Conservation (phyloP, 1,140 invertebrate species). For the Leptonema lineaticorne region DNA sequence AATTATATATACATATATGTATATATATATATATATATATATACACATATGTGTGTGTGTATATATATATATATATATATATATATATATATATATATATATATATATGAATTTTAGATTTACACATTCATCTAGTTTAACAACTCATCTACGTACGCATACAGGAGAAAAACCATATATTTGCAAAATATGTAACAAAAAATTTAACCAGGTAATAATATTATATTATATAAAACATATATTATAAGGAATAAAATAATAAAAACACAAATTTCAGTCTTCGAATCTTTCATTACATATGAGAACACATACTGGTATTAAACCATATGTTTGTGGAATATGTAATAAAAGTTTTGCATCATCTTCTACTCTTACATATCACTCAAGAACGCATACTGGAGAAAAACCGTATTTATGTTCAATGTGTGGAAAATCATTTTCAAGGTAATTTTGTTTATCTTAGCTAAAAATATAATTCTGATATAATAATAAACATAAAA, state of each 20-base stretch:
- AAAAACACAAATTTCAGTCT: slow-evolving; percentile 20
- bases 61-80: no score
- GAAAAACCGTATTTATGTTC: slow-evolving; percentile 29
- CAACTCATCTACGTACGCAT: slow-evolving; percentile 34
- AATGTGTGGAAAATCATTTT: slow-evolving; percentile 34
- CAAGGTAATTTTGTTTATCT: slow-evolving; percentile 26
- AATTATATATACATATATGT: slow-evolving; percentile 4
- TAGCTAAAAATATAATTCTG: neutral
- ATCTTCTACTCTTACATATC: slow-evolving; percentile 32
- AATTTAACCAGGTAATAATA: slow-evolving; percentile 10
- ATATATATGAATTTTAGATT: slow-evolving; percentile 25
- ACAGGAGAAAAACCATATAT: slow-evolving; percentile 34
- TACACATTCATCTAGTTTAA: slow-evolving; percentile 32
- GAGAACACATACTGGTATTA: slow-evolving; percentile 35
- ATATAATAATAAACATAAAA: neutral
- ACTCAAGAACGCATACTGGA: slow-evolving; percentile 26
- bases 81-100: no score
- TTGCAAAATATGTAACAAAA: slow-evolving; percentile 19
- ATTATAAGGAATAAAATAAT: neutral
- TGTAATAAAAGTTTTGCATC: slow-evolving; percentile 35
- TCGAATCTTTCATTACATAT: slow-evolving; percentile 37
- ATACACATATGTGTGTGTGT: no score
- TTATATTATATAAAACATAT: neutral
- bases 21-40: no score
- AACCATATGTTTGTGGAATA: slow-evolving; percentile 31